Evolutionary conservation across 2,797 vertebrate genomes (phyloP).

Genomic region (Scolopax rusticola): DNA sequence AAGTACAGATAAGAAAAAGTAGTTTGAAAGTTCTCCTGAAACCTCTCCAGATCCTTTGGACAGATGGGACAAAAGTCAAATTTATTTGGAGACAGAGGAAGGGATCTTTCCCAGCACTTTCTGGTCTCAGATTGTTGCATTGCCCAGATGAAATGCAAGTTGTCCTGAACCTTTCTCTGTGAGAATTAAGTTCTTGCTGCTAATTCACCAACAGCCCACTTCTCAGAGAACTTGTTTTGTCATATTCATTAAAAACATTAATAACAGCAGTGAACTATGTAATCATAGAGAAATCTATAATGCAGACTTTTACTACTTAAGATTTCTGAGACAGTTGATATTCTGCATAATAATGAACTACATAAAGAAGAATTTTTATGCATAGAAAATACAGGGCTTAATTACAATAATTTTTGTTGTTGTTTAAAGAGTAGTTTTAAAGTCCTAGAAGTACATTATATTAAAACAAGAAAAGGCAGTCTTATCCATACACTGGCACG

Average conservation of each 20-base stretch:
- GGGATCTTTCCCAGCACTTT: neutral
- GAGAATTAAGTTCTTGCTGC: neutral
- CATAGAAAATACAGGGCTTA: neutral
- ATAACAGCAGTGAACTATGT: neutral
- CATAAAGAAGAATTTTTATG: neutral
- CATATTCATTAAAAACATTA: neutral
- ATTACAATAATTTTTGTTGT: neutral
- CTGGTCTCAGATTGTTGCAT: neutral
- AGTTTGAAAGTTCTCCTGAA: neutral
- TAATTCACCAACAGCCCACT: neutral
- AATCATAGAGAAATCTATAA: neutral
- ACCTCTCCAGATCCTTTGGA: neutral
- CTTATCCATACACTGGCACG: neutral
- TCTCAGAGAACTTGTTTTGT: neutral
- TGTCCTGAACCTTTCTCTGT: neutral
- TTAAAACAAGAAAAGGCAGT: neutral
- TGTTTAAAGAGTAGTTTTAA: neutral
- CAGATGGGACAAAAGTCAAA: neutral
- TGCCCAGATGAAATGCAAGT: neutral
- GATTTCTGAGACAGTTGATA: neutral
- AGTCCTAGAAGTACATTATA: neutral
- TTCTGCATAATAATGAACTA: neutral
- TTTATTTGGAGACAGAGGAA: neutral
- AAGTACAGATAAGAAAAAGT: neutral
- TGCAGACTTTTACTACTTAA: neutral